Evolutionary conservation across 2,888 invertebrate species (phyloP).

Genomic region (Cephus spinipes): DNA sequence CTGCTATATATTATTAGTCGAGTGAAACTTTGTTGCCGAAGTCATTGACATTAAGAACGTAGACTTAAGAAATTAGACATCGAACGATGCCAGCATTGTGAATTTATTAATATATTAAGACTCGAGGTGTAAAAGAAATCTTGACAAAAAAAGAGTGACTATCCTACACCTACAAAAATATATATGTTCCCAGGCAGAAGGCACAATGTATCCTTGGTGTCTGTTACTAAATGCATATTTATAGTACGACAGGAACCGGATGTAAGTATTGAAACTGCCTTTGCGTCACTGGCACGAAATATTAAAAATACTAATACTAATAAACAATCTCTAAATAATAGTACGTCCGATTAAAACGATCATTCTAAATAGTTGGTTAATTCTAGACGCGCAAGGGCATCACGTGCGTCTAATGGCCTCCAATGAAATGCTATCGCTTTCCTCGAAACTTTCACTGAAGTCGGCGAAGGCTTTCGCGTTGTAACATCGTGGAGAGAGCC

Average conservation of each 20-base stretch:
- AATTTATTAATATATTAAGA: background rate
- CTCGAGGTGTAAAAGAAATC: no score
- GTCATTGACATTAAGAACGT: background rate
- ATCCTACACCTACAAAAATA: no score
- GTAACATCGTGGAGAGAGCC: conserved; percentile 35
- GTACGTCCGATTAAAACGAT: background rate
- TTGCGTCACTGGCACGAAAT: background rate
- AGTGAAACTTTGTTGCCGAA: background rate
- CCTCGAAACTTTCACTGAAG: conserved; percentile 63
- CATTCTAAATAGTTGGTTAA: background rate
- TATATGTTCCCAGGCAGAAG: no score
- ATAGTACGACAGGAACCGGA: background rate
- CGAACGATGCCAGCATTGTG: background rate
- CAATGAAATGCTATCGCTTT: conserved; percentile 61
- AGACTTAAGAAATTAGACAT: background rate
- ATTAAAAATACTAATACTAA: background rate
- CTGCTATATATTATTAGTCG: background rate
- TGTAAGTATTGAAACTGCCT: background rate
- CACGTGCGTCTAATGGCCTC: conserved; percentile 35
- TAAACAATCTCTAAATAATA: background rate
- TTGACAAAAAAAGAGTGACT: no score
- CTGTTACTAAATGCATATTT: background rate
- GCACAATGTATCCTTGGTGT: no score
- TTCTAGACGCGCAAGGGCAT: background rate
- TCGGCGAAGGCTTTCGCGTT: conserved; percentile 38